Evolutionary conservation across 2,113 vertebrate genomes (phyloP).

Genomic region (Sander vitreus): DNA sequence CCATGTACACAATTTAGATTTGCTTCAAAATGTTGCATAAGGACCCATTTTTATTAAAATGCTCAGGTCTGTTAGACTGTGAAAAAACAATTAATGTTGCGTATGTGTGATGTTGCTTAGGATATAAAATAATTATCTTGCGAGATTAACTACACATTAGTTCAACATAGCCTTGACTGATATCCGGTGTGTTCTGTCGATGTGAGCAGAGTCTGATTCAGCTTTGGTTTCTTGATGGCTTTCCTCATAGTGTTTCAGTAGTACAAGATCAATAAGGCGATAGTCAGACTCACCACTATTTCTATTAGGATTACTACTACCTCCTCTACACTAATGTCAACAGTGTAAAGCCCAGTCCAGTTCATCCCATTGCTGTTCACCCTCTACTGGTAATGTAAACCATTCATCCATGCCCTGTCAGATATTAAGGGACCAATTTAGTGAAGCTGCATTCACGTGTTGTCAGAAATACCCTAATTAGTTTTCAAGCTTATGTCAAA

Average conservation of each 20-base stretch:
- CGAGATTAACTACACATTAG: slow-evolving; percentile 24
- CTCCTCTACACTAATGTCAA: slow-evolving; percentile 40
- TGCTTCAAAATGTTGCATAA: neutral
- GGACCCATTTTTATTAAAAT: neutral
- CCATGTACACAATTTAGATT: neutral
- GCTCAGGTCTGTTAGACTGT: neutral
- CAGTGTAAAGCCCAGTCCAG: slow-evolving; percentile 25
- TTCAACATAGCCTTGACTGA: slow-evolving; percentile 26
- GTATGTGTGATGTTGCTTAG: neutral
- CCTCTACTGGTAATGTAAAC: slow-evolving; percentile 44
- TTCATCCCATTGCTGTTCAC: slow-evolving; percentile 26
- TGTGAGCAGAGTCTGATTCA: slow-evolving; percentile 63
- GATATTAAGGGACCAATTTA: slow-evolving; percentile 42
- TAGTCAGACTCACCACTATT: slow-evolving; percentile 45
- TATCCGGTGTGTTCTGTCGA: slow-evolving; percentile 31
- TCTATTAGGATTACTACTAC: slow-evolving; percentile 42
- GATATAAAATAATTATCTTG: neutral
- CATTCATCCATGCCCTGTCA: slow-evolving; percentile 59
- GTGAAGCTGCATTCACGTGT: slow-evolving; percentile 45
- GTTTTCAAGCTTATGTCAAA: slow-evolving; percentile 36
- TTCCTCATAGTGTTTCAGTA: slow-evolving; percentile 57
- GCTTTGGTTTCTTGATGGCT: slow-evolving; percentile 63
- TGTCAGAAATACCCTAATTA: slow-evolving; percentile 57
- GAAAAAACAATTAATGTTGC: neutral
- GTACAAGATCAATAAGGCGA: slow-evolving; percentile 71